A percentile compares a stretch with the other conserved stretches of the same genome.
Evolutionary conservation across 2,888 invertebrate species (phyloP).

Genomic region (Alloplasta piceator): DNA sequence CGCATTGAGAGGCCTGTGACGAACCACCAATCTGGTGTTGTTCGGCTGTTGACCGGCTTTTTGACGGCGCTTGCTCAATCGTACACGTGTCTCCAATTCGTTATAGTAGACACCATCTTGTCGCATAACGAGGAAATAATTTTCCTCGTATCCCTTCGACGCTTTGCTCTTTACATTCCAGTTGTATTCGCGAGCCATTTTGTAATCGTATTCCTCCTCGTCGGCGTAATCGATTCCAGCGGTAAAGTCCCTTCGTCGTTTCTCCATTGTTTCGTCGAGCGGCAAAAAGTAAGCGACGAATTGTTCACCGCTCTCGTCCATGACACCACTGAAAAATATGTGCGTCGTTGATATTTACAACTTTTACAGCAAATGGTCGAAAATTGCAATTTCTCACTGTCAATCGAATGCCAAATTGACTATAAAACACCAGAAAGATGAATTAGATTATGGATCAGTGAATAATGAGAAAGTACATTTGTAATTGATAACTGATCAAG

Average conservation of each 20-base stretch:
- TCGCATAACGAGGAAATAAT: slow-evolving; percentile 97
- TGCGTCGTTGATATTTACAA: too few species aligned
- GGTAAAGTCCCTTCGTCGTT: slow-evolving; percentile 92
- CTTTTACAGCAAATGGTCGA: too few species aligned
- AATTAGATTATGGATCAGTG: too few species aligned
- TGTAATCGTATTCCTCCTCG: slow-evolving; percentile 97
- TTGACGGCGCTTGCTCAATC: slow-evolving; percentile 95
- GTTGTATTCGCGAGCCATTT: slow-evolving; percentile 98
- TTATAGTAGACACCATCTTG: slow-evolving; percentile 97
- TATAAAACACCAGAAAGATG: too few species aligned
- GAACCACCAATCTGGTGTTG: slow-evolving; percentile 94
- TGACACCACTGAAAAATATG: slow-evolving; percentile 92
- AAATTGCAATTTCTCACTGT: too few species aligned
- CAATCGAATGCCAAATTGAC: too few species aligned
- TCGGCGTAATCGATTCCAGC: slow-evolving; percentile 92
- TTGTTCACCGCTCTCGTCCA: slow-evolving; percentile 99
- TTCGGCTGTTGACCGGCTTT: slow-evolving; percentile 88
- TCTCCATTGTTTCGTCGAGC: slow-evolving; percentile 95
- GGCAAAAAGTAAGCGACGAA: slow-evolving; percentile 99
- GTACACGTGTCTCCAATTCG: slow-evolving; percentile 97
- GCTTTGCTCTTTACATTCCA: slow-evolving; percentile 99
- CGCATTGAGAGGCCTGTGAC: slow-evolving; percentile 93
- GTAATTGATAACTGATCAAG: too few species aligned
- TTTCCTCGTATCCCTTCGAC: slow-evolving; percentile 97
- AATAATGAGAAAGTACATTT: too few species aligned